Evolutionary conservation across 2,888 invertebrate species (phyloP).

Genomic region (Lomographa bimaculata): DNA sequence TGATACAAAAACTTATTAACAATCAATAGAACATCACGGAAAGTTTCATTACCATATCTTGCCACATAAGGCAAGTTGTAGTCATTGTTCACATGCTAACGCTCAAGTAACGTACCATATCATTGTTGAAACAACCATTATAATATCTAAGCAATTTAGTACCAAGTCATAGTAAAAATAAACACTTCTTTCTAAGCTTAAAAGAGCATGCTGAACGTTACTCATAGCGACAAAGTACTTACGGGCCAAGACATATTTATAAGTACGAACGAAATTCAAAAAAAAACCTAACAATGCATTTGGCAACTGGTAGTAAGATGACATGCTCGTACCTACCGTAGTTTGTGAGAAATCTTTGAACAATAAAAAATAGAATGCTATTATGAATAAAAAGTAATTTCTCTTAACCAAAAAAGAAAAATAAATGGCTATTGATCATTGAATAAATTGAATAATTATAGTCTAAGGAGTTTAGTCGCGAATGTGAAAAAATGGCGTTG

Average conservation of each 20-base stretch:
- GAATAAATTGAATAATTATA: no score
- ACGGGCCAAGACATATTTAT: constrained; percentile 3
- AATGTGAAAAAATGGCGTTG: no score
- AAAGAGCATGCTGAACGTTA: neutral
- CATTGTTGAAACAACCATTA: constrained; percentile 42
- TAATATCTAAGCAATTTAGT: constrained; percentile 1
- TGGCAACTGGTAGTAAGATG: constrained; percentile 48
- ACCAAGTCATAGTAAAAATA: constrained; percentile 12
- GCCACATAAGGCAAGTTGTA: constrained; percentile 42
- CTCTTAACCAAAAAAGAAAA: no score
- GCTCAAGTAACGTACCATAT: constrained; percentile 44
- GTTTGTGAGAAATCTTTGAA: constrained; percentile 45
- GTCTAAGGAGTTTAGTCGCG: no score
- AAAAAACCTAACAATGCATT: constrained; percentile 67
- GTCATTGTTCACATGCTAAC: constrained; percentile 59
- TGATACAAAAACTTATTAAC: no score
- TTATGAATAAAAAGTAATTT: constrained; percentile 7
- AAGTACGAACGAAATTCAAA: constrained; percentile 48
- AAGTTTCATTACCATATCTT: constrained; percentile 22
- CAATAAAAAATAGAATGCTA: constrained; percentile 34
- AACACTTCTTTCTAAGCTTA: constrained; percentile 6
- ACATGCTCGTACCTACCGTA: constrained; percentile 21
- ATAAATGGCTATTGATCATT: no score
- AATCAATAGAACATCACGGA: constrained; percentile 21
- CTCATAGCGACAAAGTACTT: constrained; percentile 7